Conservation (phyloP, 2,113 vertebrate species). For the Sciurus niger region DNA sequence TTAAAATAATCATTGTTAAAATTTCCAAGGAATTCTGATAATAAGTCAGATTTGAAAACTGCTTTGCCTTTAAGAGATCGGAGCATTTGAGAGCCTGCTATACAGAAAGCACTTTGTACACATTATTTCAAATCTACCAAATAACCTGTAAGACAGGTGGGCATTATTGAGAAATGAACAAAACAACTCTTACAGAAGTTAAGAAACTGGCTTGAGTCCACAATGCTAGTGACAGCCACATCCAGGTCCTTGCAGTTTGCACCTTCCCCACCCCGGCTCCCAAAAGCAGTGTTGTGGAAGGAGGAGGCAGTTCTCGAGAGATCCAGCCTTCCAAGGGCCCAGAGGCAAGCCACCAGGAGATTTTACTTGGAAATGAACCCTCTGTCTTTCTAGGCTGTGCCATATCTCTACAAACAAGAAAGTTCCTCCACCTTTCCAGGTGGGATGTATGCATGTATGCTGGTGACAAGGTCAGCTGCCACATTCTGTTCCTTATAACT, state of each 20-base stretch:
- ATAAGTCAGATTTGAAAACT: background rate
- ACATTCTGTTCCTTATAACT: constrained; percentile 71
- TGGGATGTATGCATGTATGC: background rate
- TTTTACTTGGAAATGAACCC: background rate
- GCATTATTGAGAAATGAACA: constrained; percentile 15
- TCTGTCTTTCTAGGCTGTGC: background rate
- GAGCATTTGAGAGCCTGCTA: background rate
- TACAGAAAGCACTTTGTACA: background rate
- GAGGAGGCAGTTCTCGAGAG: background rate
- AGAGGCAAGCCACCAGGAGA: background rate
- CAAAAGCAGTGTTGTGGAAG: background rate
- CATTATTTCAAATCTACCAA: constrained; percentile 45
- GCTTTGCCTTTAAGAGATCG: background rate
- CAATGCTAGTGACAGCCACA: background rate
- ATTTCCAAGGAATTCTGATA: background rate
- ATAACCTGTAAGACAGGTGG: background rate
- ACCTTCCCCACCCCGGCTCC: background rate
- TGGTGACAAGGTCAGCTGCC: background rate
- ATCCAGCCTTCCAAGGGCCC: background rate
- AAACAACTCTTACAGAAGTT: background rate
- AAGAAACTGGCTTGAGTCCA: background rate
- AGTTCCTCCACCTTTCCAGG: background rate
- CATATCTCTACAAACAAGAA: background rate
- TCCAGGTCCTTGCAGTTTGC: background rate
- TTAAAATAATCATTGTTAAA: background rate